These are phyloP conservation scores for Centruroides vittatus DNA, from an alignment of 1,140 invertebrate genomes.

Conservation along the genomic window DNA sequence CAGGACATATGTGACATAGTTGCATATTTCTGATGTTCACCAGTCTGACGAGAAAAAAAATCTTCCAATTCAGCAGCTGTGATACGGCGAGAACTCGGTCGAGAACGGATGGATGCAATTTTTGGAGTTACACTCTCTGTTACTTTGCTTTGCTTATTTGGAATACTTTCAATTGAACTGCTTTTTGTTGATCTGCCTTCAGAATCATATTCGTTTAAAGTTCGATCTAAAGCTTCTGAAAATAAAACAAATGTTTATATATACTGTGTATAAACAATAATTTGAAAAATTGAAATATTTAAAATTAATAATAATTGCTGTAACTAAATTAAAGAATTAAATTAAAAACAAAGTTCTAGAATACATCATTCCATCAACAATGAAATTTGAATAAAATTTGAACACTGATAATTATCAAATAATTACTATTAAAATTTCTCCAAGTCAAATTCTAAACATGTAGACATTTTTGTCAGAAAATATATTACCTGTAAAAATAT, in stretches of 20 bases:
- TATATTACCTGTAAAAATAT: no score
- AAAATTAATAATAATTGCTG: neutral
- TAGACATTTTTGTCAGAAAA: no score
- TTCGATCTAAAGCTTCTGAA: conserved; percentile 13
- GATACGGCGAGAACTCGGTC: conserved; percentile 69
- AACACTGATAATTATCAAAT: no score
- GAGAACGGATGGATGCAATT: conserved; percentile 71
- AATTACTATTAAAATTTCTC: no score
- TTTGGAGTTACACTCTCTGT: conserved; percentile 26
- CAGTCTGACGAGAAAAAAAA: conserved; percentile 64
- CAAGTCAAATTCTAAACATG: no score
- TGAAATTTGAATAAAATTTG: no score
- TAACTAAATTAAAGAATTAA: neutral
- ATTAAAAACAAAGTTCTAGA: no score
- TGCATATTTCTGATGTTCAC: conserved; percentile 9
- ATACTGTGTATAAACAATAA: neutral
- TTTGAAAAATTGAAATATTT: neutral
- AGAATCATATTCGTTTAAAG: conserved; percentile 13
- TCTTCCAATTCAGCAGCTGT: conserved; percentile 79
- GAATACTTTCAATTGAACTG: conserved; percentile 17
- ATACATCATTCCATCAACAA: no score
- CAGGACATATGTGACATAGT: neutral
- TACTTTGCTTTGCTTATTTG: conserved; percentile 5
- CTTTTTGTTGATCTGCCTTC: conserved; percentile 19
- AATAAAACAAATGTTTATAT: neutral